Evolutionary conservation across 2,888 invertebrate species (phyloP), one percentile per base, ranked within the genome.

Genomic region (Erebia epiphron): DNA sequence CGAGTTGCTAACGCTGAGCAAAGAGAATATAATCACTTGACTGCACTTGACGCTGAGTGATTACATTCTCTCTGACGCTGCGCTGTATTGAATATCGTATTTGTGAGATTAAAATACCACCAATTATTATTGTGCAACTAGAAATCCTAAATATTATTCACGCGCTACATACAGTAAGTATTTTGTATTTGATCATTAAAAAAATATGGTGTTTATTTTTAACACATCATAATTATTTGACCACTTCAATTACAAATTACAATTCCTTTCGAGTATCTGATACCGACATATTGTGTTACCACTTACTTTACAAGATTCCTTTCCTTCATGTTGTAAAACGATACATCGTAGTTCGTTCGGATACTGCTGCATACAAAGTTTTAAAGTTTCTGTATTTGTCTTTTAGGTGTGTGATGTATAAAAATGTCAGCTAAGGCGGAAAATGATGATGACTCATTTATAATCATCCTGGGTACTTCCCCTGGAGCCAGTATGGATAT

Each of bases 401-500:
- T 70, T 73, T 13, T 63, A 76, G 75, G 57, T 65, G 26, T 26
- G 73, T 71, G 46, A 75, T 75, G 77, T 18, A 64, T 61, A 70
- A 85, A 71, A 73, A 91, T 91, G 92, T 78, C 86, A 69, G 74
- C 83, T 52, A 83, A 79, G 65, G 68, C 77, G 18, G 86, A 88
- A 67, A 82, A 79, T 76, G 92, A 92, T 61, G 93, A 93, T 54
- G 93, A 93, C 50, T 93, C 93, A 0, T 93, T 93, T 76, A 92
- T 93, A 52, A 90, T 93, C 72, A 70, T 79, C 52, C 85, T 93
- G 16, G 91, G 91, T 4, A 83, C 89, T 0, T 93, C 93, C 5
- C 93, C 93, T 0, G 87, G 89, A 0, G 79, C 86, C 0, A 92
- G 92, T 71, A 73, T 93, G 75, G 90, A 90, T 67, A 78, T 87